Base-by-base conservation (phyloP, 2,888 invertebrate genomes). In the Rhamnusium bicolor region DNA sequence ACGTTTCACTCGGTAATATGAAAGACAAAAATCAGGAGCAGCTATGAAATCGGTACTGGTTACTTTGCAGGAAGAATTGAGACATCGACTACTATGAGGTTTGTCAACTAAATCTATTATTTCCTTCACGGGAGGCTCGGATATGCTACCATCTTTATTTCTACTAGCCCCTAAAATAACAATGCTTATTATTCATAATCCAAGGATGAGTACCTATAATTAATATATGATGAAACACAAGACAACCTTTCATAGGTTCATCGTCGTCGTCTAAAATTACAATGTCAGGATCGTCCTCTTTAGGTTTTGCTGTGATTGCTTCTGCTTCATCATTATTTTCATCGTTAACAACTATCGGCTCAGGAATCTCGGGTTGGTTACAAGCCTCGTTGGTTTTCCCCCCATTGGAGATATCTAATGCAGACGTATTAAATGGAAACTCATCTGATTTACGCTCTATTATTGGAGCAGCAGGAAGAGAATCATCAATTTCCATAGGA, bases 31-130 rank as follows among this genome's bases (percentile, higher is more conserved):
- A 47, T 82, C 82, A 12, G 87, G 89, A 16, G 92, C 91, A 0
- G 87, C 86, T 1, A 86, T 85, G 82, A 90, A 87, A 32, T 88
- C 84, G 51, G 58, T 29, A 29, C 51, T 73, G 5, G n/a, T 29
- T 19, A 90, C 90, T 0, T 80, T 78, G 80, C 93, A 93, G 8
- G 85, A 83, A 46, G 89, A 89, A 85, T 93, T 93, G 6, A 93
- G 88, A 77, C 93, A 93, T 76, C 89, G 88, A 14, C 84, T 85
- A 51, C 78, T 81, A 40, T 72, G 80, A 6, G 81, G 79, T 67
- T 82, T 81, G 14, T 84, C 81, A 6, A 87, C 86, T 6, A 87
- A 78, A 77, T 87, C 86, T 14, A 87, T 87, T 19, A 87, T 79
- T 60, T 85, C 86, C 71, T 81, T 67, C 47, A 74, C 68, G 54